phyloP scores from a whole-genome alignment of 2,113 vertebrate species.

The Thalassarche chlororhynchos region DNA sequence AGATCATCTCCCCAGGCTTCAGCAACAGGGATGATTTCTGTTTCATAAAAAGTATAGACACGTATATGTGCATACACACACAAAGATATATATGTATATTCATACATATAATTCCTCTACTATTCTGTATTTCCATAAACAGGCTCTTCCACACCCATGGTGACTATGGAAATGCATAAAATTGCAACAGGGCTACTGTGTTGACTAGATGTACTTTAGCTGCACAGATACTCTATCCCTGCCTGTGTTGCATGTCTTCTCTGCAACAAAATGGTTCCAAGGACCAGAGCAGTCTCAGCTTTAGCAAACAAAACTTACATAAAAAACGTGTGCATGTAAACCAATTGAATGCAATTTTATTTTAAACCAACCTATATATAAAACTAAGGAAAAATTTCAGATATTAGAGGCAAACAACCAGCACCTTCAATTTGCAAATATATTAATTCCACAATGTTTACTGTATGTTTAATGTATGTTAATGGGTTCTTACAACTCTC shows the following conservation, averaged over 20 bases:
- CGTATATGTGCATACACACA: not conserved
- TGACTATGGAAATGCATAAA: not conserved
- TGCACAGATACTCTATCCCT: not conserved
- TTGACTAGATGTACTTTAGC: not conserved
- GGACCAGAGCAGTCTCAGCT: not conserved
- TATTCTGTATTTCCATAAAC: not conserved
- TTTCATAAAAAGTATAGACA: not conserved
- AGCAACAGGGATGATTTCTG: not conserved
- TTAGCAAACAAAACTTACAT: not conserved
- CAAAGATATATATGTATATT: not conserved
- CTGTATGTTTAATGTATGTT: not conserved
- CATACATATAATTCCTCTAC: not conserved
- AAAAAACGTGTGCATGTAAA: not conserved
- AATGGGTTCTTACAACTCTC: not conserved
- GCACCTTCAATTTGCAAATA: not conserved
- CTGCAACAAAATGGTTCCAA: not conserved
- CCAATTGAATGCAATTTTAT: not conserved
- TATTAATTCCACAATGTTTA: not conserved
- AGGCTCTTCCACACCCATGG: not conserved
- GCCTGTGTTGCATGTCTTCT: not conserved
- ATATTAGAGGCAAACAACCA: not conserved
- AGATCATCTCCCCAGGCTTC: not conserved
- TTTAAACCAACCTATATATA: not conserved
- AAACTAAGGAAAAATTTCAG: not conserved
- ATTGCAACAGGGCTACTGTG: not conserved